These are phyloP conservation scores for Acipenser transmontanus DNA, from an alignment of 2,797 vertebrate species.

Conservation along the genomic window DNA sequence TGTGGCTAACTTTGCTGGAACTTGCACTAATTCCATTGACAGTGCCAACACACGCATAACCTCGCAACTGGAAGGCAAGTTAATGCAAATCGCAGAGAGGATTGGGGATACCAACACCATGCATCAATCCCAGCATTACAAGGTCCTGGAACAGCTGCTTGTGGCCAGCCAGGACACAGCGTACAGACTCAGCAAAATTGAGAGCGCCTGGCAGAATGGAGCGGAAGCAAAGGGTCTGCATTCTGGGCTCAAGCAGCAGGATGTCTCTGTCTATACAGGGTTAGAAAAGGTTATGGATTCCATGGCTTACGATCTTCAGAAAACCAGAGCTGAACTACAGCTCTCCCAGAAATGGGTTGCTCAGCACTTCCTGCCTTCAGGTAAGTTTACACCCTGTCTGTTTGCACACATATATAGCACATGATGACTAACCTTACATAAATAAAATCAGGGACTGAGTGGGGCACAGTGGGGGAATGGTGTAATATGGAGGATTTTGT, in stretches of 20 bases:
- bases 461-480: too few species aligned
- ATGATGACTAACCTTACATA: constrained; percentile 3
- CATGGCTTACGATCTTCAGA: constrained; percentile 49
- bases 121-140: constrained; percentile 35
- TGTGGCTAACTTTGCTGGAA: constrained; percentile 44
- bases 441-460: background rate
- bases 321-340: constrained; percentile 50
- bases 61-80: constrained; percentile 48
- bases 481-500: too few species aligned
- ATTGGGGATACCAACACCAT: constrained; percentile 26
- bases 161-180: constrained; percentile 46
- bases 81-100: constrained; percentile 43
- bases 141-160: constrained; percentile 58
- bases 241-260: constrained; percentile 34
- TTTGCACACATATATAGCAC: background rate
- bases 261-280: constrained; percentile 30
- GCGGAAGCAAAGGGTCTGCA: constrained; percentile 30
- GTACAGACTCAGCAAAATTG: constrained; percentile 55
- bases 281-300: constrained; percentile 37
- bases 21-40: constrained; percentile 45
- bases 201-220: constrained; percentile 48
- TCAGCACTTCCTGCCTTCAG: constrained; percentile 66
- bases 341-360: constrained; percentile 46
- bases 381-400: constrained; percentile 48
- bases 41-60: constrained; percentile 42